Evolutionary conservation across 2,113 vertebrate genomes (phyloP), one percentile per base, ranked within the genome.

Genomic region (Proteles cristata): DNA sequence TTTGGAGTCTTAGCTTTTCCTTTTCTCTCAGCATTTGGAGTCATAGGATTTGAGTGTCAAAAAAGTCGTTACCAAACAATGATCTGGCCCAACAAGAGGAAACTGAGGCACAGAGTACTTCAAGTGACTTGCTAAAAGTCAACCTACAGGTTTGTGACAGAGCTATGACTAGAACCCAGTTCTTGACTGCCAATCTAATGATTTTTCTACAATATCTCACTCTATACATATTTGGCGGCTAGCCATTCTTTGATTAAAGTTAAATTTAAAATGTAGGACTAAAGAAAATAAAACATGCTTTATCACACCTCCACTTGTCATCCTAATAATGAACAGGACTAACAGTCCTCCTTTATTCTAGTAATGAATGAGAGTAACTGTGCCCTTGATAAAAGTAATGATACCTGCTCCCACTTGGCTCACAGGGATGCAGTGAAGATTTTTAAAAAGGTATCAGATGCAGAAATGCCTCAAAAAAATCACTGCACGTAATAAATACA

Each of bases 391-490:
- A 58, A 81, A 95, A 85, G 39, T 31, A 76, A 77, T 31, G 26
- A n/a, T 48, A 17, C 12, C 26, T 19, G 43, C 11, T 71, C 55
- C 39, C 95, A 15, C 3, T n/a, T 94, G 50, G 26, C 50, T 73
- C 16, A n/a, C 3, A 45, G 61, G 17, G 63, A 93, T 93, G 31
- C 10, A 35, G 14, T n/a, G 28, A 87, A 81, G 26, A 14, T 26
- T 80, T 82, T 90, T 8, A 1, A 43, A 21, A 92, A 93, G 48
- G 14, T 33, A 86, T 39, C 16, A 91, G 69, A 90, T 61, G 16
- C 53, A 81, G 50, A 92, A 87, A 84, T n/a, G 11, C 10, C 71
- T 90, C 86, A 43, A 90, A 94, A 94, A 96, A 87, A 63, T 69
- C 69, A 92, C 45, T 23, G 5, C 16, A 65, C 11, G 89, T 87